Evolutionary conservation across 1,140 invertebrate genomes (phyloP).

Genomic region (Brachionus calyciflorus): DNA sequence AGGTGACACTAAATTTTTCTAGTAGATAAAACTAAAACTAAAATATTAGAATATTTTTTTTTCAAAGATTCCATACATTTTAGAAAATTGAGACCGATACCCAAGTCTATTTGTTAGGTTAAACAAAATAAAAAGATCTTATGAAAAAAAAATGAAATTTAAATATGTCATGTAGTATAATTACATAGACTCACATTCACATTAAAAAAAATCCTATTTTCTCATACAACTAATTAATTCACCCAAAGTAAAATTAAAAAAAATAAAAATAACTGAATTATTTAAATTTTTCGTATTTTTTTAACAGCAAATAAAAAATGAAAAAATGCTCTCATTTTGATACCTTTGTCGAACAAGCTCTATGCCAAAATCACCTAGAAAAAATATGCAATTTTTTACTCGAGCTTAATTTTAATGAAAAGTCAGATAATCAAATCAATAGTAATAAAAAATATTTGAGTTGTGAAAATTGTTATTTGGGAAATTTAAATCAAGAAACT

Average conservation of each 20-base stretch:
- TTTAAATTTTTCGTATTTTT: background rate
- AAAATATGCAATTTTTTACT: background rate
- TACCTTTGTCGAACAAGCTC: background rate
- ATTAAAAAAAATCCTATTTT: too few species aligned
- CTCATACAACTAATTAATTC: background rate
- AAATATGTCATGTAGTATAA: too few species aligned
- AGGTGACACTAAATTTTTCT: too few species aligned
- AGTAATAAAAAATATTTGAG: background rate
- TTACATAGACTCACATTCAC: too few species aligned
- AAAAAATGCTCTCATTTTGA: constrained; percentile 17
- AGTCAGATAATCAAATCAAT: background rate
- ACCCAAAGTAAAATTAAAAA: background rate
- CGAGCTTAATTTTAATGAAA: background rate
- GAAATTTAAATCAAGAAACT: background rate
- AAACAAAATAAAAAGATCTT: too few species aligned
- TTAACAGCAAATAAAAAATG: constrained; percentile 11
- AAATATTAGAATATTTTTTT: too few species aligned
- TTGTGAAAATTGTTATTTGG: background rate
- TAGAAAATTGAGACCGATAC: too few species aligned
- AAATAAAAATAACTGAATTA: background rate
- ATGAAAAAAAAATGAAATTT: too few species aligned
- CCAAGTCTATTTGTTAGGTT: too few species aligned
- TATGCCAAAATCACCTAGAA: background rate
- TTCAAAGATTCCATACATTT: too few species aligned
- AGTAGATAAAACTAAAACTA: too few species aligned